A percentile compares a stretch with the other conserved stretches of the same genome.
Conservation (phyloP, 2,888 invertebrate species). For the Drosophila colorata region DNA sequence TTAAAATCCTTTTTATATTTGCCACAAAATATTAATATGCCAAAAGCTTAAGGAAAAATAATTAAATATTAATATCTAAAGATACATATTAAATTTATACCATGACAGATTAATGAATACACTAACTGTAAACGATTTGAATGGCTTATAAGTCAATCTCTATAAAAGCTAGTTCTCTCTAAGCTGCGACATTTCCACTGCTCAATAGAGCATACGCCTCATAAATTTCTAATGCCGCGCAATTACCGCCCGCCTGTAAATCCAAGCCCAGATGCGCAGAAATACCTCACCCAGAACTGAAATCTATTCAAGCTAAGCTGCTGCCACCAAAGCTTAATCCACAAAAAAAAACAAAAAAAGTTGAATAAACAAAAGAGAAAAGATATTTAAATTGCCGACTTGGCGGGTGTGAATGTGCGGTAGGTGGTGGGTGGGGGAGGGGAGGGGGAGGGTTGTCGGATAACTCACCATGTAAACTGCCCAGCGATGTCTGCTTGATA, state of each 20-base stretch:
- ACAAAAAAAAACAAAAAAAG: conserved; percentile 30
- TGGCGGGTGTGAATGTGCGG: background rate
- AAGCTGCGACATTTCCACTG: conserved; percentile 36
- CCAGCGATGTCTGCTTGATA: conserved; percentile 89
- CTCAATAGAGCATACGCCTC: conserved; percentile 37
- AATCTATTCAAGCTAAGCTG: conserved; percentile 28
- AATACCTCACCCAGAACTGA: conserved; percentile 1
- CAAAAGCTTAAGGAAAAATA: background rate
- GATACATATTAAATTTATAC: too few relatives aligned
- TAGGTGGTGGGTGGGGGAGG: too few relatives aligned
- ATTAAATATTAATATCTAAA: background rate
- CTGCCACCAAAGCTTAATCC: conserved; percentile 60
- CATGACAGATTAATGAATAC: too few relatives aligned
- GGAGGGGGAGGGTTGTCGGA: background rate
- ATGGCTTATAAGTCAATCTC: conserved; percentile 15
- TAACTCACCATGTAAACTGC: conserved; percentile 86
- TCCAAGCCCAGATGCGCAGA: background rate
- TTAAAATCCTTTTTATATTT: too few relatives aligned
- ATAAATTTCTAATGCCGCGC: conserved; percentile 43
- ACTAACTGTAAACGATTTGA: conserved; percentile 6
- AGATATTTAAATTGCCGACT: conserved; percentile 35
- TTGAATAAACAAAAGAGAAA: conserved; percentile 18
- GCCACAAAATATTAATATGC: too few relatives aligned
- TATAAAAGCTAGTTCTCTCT: conserved; percentile 8
- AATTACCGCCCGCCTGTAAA: conserved; percentile 27